Conservation (phyloP, 2,113 vertebrate species). For the Rana temporaria region DNA sequence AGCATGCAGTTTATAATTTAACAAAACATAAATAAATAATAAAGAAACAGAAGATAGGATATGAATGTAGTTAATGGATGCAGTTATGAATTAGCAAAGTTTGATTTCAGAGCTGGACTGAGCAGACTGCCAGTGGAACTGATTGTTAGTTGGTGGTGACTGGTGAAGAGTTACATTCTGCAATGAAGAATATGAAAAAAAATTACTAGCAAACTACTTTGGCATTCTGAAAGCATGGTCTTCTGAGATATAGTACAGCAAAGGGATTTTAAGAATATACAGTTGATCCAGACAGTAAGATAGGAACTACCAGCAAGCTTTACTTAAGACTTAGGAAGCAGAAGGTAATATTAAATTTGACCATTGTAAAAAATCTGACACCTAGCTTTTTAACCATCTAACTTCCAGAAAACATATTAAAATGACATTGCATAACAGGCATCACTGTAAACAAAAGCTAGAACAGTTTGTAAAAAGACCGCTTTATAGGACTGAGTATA, state of each 20-base stretch:
- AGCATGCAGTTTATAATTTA: too few relatives aligned
- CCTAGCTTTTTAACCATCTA: conserved; percentile 16
- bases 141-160: too few relatives aligned
- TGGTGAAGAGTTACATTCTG: too few relatives aligned
- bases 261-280: conserved; percentile 34
- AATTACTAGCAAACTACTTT: background rate
- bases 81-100: background rate
- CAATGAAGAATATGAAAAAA: background rate
- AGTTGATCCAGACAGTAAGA: conserved; percentile 32
- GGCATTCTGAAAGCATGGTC: background rate
- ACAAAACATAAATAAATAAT: too few relatives aligned
- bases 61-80: too few relatives aligned
- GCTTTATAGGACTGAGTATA: too few relatives aligned
- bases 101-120: too few relatives aligned
- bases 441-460: too few relatives aligned
- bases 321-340: background rate
- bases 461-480: too few relatives aligned
- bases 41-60: background rate
- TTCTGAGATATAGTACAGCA: conserved; percentile 31
- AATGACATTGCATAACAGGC: too few relatives aligned
- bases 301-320: conserved; percentile 16
- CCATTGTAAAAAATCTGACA: background rate
- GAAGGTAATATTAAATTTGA: conserved; percentile 16
- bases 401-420: background rate
- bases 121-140: too few relatives aligned